These are phyloP conservation scores for Cotesia chilonis DNA, from an alignment of 1,140 invertebrate genomes.

Conservation along the genomic window DNA sequence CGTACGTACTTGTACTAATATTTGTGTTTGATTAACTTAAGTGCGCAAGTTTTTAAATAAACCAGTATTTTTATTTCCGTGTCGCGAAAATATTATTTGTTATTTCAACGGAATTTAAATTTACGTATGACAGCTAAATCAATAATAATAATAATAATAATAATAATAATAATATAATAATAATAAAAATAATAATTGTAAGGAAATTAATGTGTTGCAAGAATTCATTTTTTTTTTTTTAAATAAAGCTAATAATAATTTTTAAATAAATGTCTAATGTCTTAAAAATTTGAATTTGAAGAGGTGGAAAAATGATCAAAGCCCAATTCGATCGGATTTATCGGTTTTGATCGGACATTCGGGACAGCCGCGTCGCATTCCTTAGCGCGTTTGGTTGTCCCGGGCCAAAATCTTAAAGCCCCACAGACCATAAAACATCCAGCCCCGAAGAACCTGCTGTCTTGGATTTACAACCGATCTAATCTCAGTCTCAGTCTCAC, in stretches of 20 bases:
- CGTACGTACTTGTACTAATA: too few species aligned
- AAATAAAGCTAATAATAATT: too few species aligned
- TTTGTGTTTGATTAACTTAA: too few species aligned
- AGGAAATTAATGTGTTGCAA: too few species aligned
- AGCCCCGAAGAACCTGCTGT: slow-evolving; percentile 43
- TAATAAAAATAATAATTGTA: background rate
- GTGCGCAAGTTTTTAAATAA: too few species aligned
- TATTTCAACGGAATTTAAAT: too few species aligned
- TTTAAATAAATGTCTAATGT: too few species aligned
- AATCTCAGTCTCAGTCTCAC: slow-evolving; percentile 35
- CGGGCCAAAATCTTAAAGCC: slow-evolving; percentile 45
- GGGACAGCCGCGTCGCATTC: slow-evolving; percentile 45
- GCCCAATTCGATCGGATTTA: slow-evolving; percentile 41
- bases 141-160: background rate
- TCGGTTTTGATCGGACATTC: slow-evolving; percentile 46
- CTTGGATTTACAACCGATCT: slow-evolving; percentile 48
- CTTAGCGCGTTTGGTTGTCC: slow-evolving; percentile 41
- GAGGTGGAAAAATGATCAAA: slow-evolving; percentile 27
- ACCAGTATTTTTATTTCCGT: too few species aligned
- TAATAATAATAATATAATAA: background rate
- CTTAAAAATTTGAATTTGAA: background rate
- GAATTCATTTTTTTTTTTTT: too few species aligned
- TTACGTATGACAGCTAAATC: too few species aligned
- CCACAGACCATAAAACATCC: slow-evolving; percentile 47
- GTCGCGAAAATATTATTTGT: too few species aligned